A percentile compares a stretch with the other conserved stretches of the same genome.
These are phyloP conservation scores for Oscheius sp. DNA, from an alignment of 2,888 invertebrate species.

Conservation along the genomic window DNA sequence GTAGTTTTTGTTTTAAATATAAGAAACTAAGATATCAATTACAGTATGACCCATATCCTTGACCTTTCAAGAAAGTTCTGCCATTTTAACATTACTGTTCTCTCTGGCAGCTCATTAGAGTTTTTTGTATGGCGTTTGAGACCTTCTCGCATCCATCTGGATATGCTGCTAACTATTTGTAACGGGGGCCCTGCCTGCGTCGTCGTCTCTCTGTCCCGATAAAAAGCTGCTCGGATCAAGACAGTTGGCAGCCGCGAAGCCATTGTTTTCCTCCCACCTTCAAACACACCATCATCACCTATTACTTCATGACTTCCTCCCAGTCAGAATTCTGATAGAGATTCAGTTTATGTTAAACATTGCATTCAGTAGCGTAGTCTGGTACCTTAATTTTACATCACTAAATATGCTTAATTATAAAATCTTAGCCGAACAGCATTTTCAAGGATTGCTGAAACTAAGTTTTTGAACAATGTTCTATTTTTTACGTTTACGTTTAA, in stretches of 20 bases:
- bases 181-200: conserved; percentile 6
- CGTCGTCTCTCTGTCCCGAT: conserved; percentile 4
- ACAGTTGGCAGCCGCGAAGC: conserved; percentile 36
- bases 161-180: conserved; percentile 30
- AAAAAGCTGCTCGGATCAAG: conserved; percentile 35
- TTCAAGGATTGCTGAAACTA: too few species aligned
- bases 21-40: too few species aligned
- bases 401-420: too few species aligned
- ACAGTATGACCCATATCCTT: background rate
- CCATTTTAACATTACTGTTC: conserved; percentile 20
- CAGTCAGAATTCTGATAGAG: background rate
- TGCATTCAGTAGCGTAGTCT: too few species aligned
- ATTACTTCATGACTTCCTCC: background rate
- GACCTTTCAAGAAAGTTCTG: background rate
- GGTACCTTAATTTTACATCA: too few species aligned
- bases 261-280: conserved; percentile 39
- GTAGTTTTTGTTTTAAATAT: too few species aligned
- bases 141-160: conserved; percentile 19
- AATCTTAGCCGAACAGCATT: too few species aligned
- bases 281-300: conserved; percentile 23
- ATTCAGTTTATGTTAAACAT: background rate
- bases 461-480: too few species aligned
- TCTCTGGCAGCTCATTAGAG: background rate
- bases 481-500: too few species aligned
- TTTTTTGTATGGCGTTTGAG: background rate